Evolutionary conservation across 2,888 invertebrate species (phyloP), one percentile per base, ranked within the genome.

Genomic region (Tanaodytes sp.): DNA sequence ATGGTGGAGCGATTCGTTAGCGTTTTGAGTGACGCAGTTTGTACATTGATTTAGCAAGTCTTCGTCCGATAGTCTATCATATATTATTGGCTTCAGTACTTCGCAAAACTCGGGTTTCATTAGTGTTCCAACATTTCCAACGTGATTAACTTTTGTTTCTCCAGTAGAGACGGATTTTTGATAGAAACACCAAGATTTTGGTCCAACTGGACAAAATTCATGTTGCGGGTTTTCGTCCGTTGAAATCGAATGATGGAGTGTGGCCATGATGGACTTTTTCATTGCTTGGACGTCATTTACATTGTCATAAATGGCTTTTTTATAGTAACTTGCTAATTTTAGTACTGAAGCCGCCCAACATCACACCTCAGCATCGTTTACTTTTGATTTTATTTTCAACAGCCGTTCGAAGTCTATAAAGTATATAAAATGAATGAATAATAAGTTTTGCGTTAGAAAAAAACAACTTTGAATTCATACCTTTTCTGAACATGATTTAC

Each of bases 401-500:
- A 46, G 57, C 45, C 6, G 27, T 57, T 45, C 57, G 19, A 37
- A 46, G 14, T 57, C 57, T 55, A 27, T 23, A 45, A 20, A 49
- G 11, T 23, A 45, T 37, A 23, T 16, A 1, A 37, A 12, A 16
- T n/a, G n/a, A 39, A 49, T 46, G 19, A 45, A 15, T n/a, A 49
- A 14, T 36, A 27, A 49, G n/a, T n/a, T n/a, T 51, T 19, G 23
- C 23, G 16, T 51, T 27, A 51, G 16, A 33, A 51, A 23, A 36
- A 49, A 37, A 16, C 40, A 19, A 11, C 12, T 19, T 40, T 45
- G 11, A 30, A 30, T 33, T 4, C n/a, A 36, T 18, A 77, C 45
- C 76, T 36, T 43, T 78, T 79, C 30, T 77, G 74, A 12, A 75
- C 73, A 20, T 77, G 74, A 33, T 61, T 67, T 4, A 73, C 64